phyloP scores from a whole-genome alignment of 2,888 invertebrate genomes.

The Argyresthia albistria region DNA sequence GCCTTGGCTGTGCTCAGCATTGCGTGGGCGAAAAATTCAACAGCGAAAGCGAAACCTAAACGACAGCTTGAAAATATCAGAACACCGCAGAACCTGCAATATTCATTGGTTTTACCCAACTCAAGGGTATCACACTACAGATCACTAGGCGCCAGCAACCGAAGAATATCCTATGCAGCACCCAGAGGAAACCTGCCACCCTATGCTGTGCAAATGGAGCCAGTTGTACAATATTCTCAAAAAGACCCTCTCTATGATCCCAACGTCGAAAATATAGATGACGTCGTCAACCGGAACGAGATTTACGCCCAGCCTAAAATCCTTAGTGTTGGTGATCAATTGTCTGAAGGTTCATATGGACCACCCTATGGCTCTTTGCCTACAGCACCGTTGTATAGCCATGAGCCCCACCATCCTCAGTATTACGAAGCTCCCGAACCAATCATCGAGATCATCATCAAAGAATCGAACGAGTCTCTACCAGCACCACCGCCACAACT shows the following conservation, averaged over 20 bases:
- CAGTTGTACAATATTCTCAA: constrained; percentile 84
- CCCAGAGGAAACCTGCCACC: constrained; percentile 71
- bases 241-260: constrained; percentile 83
- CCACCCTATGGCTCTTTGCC: constrained; percentile 55
- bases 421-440: constrained; percentile 88
- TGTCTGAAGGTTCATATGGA: constrained; percentile 55
- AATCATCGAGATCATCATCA: constrained; percentile 93
- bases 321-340: constrained; percentile 54
- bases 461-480: constrained; percentile 87
- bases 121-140: constrained; percentile 68
- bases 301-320: constrained; percentile 64
- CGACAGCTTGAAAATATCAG: constrained; percentile 67
- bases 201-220: constrained; percentile 87
- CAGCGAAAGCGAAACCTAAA: constrained; percentile 64
- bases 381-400: constrained; percentile 62
- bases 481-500: constrained; percentile 75
- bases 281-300: constrained; percentile 53
- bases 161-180: constrained; percentile 66
- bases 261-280: constrained; percentile 57
- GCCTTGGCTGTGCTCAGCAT: constrained; percentile 68
- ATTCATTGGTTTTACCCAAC: constrained; percentile 72
- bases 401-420: constrained; percentile 56
- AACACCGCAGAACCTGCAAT: constrained; percentile 73
- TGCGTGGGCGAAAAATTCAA: constrained; percentile 59
- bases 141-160: constrained; percentile 59